A percentile compares a stretch with the other conserved stretches of the same genome.
Conservation (phyloP, 2,797 vertebrate genomes). For the Poeciliopsis infans region DNA sequence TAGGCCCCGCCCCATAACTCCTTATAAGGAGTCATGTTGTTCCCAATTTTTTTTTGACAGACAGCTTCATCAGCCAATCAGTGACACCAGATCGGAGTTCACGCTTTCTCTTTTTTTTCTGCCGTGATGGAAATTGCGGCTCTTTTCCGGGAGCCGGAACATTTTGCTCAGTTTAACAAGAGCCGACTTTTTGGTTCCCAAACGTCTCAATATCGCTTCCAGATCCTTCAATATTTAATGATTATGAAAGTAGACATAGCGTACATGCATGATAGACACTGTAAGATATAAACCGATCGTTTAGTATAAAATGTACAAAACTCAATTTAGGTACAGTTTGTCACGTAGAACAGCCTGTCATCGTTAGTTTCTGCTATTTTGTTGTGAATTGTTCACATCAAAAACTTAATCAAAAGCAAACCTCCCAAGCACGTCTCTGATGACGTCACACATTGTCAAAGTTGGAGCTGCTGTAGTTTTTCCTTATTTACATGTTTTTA, state of each 20-base stretch:
- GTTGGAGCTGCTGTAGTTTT: not conserved
- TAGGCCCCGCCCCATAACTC: conserved; percentile 54
- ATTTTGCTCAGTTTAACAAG: not conserved
- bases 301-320: too few species aligned
- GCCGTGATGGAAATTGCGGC: not conserved
- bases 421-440: not conserved
- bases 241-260: not conserved
- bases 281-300: not conserved
- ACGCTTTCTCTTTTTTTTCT: not conserved
- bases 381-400: not conserved
- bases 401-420: not conserved
- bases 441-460: not conserved
- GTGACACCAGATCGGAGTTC: accelerated
- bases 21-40: conserved; percentile 38
- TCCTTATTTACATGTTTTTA: not conserved
- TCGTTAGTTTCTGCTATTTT: not conserved
- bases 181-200: not conserved
- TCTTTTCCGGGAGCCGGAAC: not conserved
- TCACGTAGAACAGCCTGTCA: not conserved
- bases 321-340: not conserved
- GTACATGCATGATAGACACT: not conserved
- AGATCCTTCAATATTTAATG: not conserved
- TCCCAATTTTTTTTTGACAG: conserved; percentile 24
- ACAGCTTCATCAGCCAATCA: conserved; percentile 59
- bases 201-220: not conserved